Percentiles rank a stretch among this genome's conserved stretches.
Evolutionary conservation across 2,113 vertebrate species (phyloP).

Genomic region (Jacana jacana): DNA sequence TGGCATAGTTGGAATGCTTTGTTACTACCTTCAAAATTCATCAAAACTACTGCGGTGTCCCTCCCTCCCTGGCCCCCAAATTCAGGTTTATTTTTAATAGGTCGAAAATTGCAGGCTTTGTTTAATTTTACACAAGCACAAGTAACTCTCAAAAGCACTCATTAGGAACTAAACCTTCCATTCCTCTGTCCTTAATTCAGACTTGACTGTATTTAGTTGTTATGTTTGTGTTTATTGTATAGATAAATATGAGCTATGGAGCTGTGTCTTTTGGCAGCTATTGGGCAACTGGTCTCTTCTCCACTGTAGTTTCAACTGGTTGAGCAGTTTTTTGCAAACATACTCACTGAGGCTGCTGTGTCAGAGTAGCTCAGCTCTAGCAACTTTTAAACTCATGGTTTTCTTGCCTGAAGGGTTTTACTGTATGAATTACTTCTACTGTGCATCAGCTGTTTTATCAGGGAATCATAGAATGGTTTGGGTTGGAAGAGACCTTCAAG

Average conservation of each 20-base stretch:
- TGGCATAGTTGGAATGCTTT: not conserved
- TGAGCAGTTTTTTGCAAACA: not conserved
- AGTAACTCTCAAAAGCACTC: not conserved
- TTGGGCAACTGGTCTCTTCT: not conserved
- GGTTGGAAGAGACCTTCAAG: not conserved
- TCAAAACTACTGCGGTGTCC: not conserved
- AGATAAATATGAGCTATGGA: not conserved
- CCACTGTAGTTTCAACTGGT: not conserved
- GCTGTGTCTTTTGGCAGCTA: not conserved
- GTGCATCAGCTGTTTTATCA: not conserved
- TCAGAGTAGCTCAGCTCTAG: not conserved
- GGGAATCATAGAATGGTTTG: not conserved
- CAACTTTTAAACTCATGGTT: not conserved
- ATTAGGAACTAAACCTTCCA: not conserved
- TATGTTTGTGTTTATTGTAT: not conserved
- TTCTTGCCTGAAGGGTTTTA: not conserved
- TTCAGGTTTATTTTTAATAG: not conserved
- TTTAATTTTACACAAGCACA: not conserved
- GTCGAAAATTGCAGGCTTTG: not conserved
- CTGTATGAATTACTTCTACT: not conserved
- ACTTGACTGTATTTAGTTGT: not conserved
- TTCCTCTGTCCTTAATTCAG: not conserved
- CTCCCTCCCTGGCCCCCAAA: not conserved
- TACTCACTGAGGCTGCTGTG: not conserved
- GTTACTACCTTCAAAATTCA: not conserved